Percentiles rank a stretch among this genome's conserved stretches.
These are phyloP conservation scores for Caranx ignobilis DNA, from an alignment of 2,113 vertebrate species.

Conservation along the genomic window DNA sequence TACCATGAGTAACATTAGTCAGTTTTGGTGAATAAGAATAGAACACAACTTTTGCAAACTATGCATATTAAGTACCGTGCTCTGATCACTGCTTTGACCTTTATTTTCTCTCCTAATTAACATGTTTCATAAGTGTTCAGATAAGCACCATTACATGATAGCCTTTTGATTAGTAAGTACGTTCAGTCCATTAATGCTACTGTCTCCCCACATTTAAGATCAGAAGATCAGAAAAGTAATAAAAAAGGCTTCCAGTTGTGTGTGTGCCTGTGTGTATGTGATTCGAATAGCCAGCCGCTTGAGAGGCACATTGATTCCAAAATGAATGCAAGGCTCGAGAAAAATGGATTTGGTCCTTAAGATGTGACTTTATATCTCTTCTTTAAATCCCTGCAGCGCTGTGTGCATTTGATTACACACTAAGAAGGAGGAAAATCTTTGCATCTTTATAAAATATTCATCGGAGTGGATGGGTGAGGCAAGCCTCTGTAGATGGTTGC, in stretches of 20 bases:
- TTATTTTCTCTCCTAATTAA: conserved; percentile 64
- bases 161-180: conserved; percentile 60
- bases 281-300: conserved; percentile 70
- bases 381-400: conserved; percentile 82
- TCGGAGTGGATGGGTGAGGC: conserved; percentile 75
- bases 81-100: conserved; percentile 59
- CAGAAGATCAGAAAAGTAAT: conserved; percentile 74
- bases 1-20: conserved; percentile 1
- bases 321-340: conserved; percentile 84
- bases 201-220: conserved; percentile 76
- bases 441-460: conserved; percentile 89
- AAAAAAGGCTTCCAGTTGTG: conserved; percentile 60
- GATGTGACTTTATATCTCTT: conserved; percentile 83
- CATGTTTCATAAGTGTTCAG: conserved; percentile 58
- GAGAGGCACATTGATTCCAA: conserved; percentile 84
- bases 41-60: conserved; percentile 13
- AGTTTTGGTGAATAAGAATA: conserved; percentile 10
- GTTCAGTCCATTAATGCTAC: conserved; percentile 68
- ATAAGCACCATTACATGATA: conserved; percentile 62
- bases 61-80: conserved; percentile 2
- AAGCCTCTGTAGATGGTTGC: conserved; percentile 73
- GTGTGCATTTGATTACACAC: conserved; percentile 85
- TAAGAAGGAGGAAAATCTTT: conserved; percentile 80
- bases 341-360: conserved; percentile 82
- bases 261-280: conserved; percentile 21